phyloP scores from a whole-genome alignment of 1,140 invertebrate genomes.

The Lucilia sericata region DNA sequence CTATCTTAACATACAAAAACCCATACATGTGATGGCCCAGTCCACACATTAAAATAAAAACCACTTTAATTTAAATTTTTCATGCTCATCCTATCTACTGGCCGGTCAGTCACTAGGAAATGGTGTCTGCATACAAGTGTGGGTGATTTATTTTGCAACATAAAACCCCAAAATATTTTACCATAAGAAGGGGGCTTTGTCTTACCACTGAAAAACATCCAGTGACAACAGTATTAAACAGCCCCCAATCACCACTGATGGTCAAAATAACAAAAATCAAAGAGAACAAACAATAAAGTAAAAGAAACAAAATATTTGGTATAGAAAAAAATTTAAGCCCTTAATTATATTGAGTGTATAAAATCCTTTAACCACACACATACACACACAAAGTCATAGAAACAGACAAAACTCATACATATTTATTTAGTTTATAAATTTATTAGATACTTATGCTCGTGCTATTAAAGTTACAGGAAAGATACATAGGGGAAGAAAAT shows the following conservation, averaged over 20 bases:
- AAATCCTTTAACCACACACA: conserved; percentile 48
- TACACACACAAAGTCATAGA: not conserved
- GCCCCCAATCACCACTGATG: not conserved
- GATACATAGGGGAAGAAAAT: too few species aligned
- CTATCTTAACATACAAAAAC: not conserved
- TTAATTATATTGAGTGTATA: conserved; percentile 50
- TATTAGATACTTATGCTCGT: too few species aligned
- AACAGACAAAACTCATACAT: not conserved
- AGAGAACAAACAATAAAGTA: not conserved
- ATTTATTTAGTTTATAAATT: not conserved
- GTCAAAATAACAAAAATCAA: conserved; percentile 31
- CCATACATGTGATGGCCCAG: not conserved
- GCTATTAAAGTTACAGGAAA: too few species aligned
- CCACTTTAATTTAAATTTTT: conserved; percentile 24
- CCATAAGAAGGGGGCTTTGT: not conserved
- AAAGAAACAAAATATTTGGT: conserved; percentile 16
- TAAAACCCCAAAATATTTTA: not conserved
- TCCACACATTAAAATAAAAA: not conserved
- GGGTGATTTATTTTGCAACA: not conserved
- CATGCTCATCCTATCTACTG: not conserved
- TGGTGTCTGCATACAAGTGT: not conserved
- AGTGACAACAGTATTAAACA: not conserved
- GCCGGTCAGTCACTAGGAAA: not conserved
- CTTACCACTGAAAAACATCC: not conserved
- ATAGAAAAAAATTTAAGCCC: conserved; percentile 35